These are phyloP conservation scores for Heliangelus exortis DNA, from an alignment of 2,797 vertebrate genomes.

Conservation along the genomic window DNA sequence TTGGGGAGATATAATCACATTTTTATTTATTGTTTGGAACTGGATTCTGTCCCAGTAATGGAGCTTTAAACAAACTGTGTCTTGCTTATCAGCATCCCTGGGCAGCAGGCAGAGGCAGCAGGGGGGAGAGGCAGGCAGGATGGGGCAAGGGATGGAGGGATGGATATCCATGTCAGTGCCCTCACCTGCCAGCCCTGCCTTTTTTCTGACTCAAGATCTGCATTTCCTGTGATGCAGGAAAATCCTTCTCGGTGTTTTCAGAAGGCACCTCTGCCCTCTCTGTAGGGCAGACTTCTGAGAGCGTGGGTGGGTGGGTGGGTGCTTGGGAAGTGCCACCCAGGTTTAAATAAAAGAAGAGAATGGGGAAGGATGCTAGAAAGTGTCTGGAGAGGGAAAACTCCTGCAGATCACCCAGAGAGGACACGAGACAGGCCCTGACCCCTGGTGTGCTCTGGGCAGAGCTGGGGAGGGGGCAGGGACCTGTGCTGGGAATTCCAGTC, in stretches of 20 bases:
- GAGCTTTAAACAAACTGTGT: not conserved
- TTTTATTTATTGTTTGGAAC: not conserved
- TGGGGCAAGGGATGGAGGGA: no score
- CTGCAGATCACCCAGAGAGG: no score
- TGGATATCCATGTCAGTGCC: no score
- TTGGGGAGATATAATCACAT: not conserved
- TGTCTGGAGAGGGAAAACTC: not conserved
- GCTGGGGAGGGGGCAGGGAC: no score
- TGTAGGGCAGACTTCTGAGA: not conserved
- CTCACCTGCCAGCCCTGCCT: no score
- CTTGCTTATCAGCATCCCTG: not conserved
- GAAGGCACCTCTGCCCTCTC: not conserved
- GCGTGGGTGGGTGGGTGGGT: not conserved
- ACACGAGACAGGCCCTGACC: no score
- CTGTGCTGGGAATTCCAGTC: no score
- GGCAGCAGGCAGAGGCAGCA: not conserved
- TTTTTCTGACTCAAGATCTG: not conserved
- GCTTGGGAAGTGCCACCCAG: rapidly evolving
- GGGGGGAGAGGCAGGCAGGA: no score
- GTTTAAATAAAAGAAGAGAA: not conserved
- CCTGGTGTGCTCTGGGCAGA: no score
- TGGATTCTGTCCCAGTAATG: not conserved
- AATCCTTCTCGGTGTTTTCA: not conserved
- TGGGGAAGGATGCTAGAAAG: not conserved
- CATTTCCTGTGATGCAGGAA: not conserved